Base-by-base conservation (phyloP, 2,888 invertebrate genomes). In the Epinotia bilunana region DNA sequence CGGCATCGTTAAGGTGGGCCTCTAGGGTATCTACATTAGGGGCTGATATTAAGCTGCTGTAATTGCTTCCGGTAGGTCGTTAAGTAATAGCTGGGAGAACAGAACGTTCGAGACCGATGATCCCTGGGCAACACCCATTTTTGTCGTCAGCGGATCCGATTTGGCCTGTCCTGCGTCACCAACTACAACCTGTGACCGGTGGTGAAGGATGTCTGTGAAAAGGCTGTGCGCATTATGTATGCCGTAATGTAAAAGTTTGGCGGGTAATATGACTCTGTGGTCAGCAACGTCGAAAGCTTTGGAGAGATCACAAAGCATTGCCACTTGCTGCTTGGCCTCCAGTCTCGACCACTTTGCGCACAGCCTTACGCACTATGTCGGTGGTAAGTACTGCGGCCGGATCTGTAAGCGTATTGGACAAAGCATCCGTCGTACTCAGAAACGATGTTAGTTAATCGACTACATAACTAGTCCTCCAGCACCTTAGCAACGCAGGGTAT, bases 101-200 rank as follows among this genome's bases (percentile, higher is more conserved):
- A 76, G 46, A 12, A 76, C 57, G 13, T 76, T 72, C 1, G 72
- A 69, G n/a, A 72, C 67, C 4, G 75, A 75, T 1, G 75, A 67
- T 3, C 75, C 75, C 33, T 75, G 72, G 1, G 75, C 72, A 5
- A 75, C 75, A 11, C 75, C 75, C 72, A 75, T 75, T 11, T 16
- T 46, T 3, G 75, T 62, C 1, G 23, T 20, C 7, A 72, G 13
- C 1, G 75, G 49, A 13, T 75, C 63, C 9, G 75, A 75, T 39
- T 23, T 72, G 1, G 57, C 62, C 4, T 20, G 18, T 1, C 75
- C 75, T 0, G 72, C 72, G 28, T 60, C 9, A 5, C 60, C 65
- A 1, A 67, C 39, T 6, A 75, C 71, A 3, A 65, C 13, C 68
- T 20, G 20, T 55, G 46, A 65, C 13, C 68, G 39, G 20, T 55